These are phyloP conservation scores for Saccopteryx leptura DNA, from an alignment of 2,113 vertebrate species.

Conservation along the genomic window DNA sequence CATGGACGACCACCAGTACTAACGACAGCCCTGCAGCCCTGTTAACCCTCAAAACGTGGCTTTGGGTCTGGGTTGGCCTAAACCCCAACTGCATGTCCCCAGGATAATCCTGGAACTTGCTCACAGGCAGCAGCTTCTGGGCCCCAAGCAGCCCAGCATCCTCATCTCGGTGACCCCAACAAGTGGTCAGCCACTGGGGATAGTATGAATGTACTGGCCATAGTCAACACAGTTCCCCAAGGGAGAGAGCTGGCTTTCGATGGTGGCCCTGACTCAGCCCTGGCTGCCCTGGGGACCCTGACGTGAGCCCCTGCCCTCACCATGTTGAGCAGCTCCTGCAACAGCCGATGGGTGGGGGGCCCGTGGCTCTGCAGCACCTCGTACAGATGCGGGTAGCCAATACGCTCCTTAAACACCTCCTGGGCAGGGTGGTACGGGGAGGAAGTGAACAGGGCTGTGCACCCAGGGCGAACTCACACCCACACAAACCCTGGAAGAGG, in stretches of 20 bases:
- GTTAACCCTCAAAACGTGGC: fast-evolving
- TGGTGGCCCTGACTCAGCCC: neutral
- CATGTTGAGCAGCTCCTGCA: conserved; percentile 99
- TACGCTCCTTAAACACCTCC: conserved; percentile 99
- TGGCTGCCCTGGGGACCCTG: neutral
- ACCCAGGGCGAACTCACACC: fast-evolving
- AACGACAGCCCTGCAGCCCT: neutral
- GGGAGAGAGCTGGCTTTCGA: neutral
- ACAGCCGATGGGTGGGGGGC: conserved; percentile 94
- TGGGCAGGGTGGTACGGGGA: conserved; percentile 71
- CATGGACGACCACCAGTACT: fast-evolving
- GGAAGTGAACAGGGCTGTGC: fast-evolving
- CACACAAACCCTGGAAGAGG: neutral
- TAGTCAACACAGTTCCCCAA: neutral
- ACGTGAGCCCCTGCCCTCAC: conserved; percentile 84
- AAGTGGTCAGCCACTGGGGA: neutral
- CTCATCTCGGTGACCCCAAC: neutral
- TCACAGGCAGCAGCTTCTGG: neutral
- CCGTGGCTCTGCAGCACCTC: conserved; percentile 97
- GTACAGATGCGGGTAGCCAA: conserved; percentile 95
- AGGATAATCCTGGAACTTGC: neutral
- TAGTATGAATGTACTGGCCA: fast-evolving
- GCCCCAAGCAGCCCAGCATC: too few species aligned
- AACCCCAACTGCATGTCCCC: neutral
- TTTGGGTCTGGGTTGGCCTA: neutral